Base-by-base conservation (phyloP, 2,797 vertebrate genomes). In the Avahi laniger region DNA sequence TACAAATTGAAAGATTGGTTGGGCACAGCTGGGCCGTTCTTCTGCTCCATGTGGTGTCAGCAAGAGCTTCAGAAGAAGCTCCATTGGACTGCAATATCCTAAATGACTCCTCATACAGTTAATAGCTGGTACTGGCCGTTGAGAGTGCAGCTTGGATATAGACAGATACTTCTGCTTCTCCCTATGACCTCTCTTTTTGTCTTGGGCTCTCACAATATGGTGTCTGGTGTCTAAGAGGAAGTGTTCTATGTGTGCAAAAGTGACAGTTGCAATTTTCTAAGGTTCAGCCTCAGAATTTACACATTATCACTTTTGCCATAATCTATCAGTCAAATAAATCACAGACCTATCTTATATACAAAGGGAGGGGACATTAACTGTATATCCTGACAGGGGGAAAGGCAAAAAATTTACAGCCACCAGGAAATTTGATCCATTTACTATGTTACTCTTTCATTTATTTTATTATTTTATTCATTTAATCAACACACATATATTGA, bases 101-200 rank as follows among this genome's bases (percentile, higher is more conserved):
- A 57, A 33, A 30, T 26, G 33, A 11, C 15, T 63, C 11, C 4
- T n/a, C 8, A 79, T 8, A 17, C 46, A 85, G 57, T 10, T 33
- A 1, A 5, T 35, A 33, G 5, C 3, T n/a, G 12, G 17, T 43
- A 30, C 18, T 79, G 14, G 33, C 0, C 50, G 0, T 35, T 65
- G 26, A 0, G 28, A 80, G 8, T 22, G 73, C 5, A 59, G 26
- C 3, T 59, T 59, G 12, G 24, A 15, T 67, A 6, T 54, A 5
- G 20, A 73, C 18, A 54, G 28, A 70, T 15, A 13, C 15, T 48
- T 54, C 20, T 38, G 17, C 33, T 54, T 7, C 26, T 65, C 3
- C 41, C 33, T 48, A 33, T 48, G 30, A 2, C 41, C 12, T 61
- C n/a, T 93, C 4, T 38, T 11, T 57, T 7, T 59, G 46, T 78